These are phyloP conservation scores for Calliopsis andreniformis DNA, from an alignment of 1,140 invertebrate genomes.

Conservation along the genomic window DNA sequence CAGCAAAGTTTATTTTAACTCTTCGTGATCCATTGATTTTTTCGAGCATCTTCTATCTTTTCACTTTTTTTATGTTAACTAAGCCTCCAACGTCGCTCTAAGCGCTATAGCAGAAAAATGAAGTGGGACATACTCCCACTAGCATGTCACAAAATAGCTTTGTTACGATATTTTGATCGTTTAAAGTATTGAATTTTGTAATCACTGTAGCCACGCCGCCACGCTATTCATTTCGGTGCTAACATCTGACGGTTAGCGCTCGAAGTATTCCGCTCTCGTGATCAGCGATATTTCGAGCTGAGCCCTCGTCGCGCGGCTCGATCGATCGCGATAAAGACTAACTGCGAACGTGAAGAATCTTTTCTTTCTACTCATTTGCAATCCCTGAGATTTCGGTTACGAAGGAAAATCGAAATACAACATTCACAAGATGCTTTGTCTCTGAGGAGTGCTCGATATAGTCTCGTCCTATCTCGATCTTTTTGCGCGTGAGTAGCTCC, in stretches of 20 bases:
- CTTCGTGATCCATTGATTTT: no score
- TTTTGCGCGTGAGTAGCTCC: not conserved
- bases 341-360: not conserved
- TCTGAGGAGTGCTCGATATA: not conserved
- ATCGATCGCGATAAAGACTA: not conserved
- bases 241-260: not conserved
- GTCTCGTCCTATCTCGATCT: not conserved
- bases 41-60: no score
- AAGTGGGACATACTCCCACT: no score
- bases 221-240: conserved; percentile 1
- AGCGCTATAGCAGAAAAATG: no score
- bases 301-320: not conserved
- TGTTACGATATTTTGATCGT: no score
- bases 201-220: no score
- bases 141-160: no score
- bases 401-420: no score
- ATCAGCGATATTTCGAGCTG: not conserved
- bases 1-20: no score
- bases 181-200: no score
- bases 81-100: no score
- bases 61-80: no score
- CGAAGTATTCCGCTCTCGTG: not conserved
- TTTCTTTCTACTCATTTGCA: not conserved
- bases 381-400: not conserved
- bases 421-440: not conserved